Evolutionary conservation across 2,797 vertebrate genomes (phyloP), one percentile per base, ranked within the genome.

Genomic region (Otolemur crassicaudatus): DNA sequence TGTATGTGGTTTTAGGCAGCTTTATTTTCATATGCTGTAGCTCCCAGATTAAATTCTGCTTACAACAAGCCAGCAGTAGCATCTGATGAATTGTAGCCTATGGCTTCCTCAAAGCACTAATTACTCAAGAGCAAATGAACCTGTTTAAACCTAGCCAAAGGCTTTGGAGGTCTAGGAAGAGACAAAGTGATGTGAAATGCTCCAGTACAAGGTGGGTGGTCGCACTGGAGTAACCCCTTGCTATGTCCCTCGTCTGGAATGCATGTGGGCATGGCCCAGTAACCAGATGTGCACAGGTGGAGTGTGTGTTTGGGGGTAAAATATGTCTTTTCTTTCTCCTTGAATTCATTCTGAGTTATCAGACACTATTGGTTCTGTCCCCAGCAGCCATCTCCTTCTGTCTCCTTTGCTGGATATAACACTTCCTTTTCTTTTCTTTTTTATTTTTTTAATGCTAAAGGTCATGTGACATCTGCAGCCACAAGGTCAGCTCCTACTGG

Each of bases 31-130:
- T 58, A 49, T 53, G 85, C 65, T 43, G 37, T 56, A 49, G 79
- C 69, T 93, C 70, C 43, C 77, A 83, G 95, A 89, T 89, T 88
- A 76, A 61, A 93, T 83, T 86, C 94, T 86, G 43, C 87, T 96
- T 65, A 53, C n/a, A 10, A 58, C 9, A 72, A 83, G 76, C 31
- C 70, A 56, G 60, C 37, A 22, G 37, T 23, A 16, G 63, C 43
- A 17, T n/a, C 43, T 80, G n/a, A 87, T 31, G 49, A 60, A 79
- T 95, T 13, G 25, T 14, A 90, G 82, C 87, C 73, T 23, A 6
- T 72, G 43, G 61, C 77, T 83, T 65, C 27, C 89, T 77, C 75
- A 27, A 73, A 94, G 87, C 56, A n/a, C 34, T 53, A 75, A 80
- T 83, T 93, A 61, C 56, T 87, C 65, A 61, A 76, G 81, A 94